Evolutionary conservation across 53 echinoderm and acorn worm species (phyloP).

Genomic region (Holothuria leucospilota): DNA sequence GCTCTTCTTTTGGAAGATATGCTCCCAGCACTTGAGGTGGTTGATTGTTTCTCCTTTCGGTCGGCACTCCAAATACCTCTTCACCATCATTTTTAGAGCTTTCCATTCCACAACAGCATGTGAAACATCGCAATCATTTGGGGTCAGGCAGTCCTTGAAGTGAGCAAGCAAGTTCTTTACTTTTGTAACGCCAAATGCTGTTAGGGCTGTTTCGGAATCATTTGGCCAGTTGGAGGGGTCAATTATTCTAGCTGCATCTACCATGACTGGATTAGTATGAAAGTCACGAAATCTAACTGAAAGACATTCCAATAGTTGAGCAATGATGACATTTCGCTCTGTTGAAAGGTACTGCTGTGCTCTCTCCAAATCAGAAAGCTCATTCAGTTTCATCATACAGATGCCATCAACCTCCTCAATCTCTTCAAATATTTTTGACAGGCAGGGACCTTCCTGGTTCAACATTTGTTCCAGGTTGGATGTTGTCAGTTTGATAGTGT

Average conservation of each 20-base stretch:
- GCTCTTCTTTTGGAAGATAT: background rate
- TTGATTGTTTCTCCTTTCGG: background rate
- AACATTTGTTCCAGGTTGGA: background rate
- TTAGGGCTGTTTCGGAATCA: background rate
- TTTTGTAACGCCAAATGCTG: background rate
- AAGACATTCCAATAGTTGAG: background rate
- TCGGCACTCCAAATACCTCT: background rate
- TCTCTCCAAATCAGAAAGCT: background rate
- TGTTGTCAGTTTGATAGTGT: background rate
- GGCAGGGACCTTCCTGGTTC: background rate
- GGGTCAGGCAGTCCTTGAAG: background rate
- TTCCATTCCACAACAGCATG: background rate
- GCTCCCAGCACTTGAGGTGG: conserved; percentile 8
- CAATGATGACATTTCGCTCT: background rate
- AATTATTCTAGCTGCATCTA: conserved; percentile 3
- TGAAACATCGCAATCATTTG: background rate
- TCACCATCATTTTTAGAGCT: background rate
- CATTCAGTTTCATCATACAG: background rate
- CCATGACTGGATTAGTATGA: background rate
- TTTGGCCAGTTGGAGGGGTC: conserved; percentile 10
- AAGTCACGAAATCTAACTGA: background rate
- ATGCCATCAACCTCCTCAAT: background rate
- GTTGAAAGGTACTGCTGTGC: background rate
- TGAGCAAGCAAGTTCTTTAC: background rate
- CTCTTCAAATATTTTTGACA: background rate